phyloP scores from a whole-genome alignment of 2,797 vertebrate species.

The Hirundo rustica region DNA sequence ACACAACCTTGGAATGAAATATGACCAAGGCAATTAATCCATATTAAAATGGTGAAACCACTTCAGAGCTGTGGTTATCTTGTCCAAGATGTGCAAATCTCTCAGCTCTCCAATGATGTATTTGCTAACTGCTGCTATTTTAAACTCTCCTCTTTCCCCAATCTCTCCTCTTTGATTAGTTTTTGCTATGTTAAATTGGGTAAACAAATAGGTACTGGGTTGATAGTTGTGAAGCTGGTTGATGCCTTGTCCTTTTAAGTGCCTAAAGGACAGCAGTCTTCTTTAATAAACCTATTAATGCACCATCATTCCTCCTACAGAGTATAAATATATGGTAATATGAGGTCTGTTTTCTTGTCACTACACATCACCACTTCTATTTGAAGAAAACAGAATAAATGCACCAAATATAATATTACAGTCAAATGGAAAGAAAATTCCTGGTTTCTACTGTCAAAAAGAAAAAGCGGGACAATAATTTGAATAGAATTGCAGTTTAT shows the following conservation, averaged over 20 bases:
- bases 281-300: constrained; percentile 61
- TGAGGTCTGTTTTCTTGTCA: constrained; percentile 76
- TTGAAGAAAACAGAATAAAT: constrained; percentile 73
- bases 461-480: constrained; percentile 67
- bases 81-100: not conserved
- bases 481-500: constrained; percentile 72
- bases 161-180: constrained; percentile 38
- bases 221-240: constrained; percentile 41
- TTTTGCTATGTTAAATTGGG: not conserved
- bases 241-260: constrained; percentile 51
- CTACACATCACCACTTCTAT: constrained; percentile 72
- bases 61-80: not conserved
- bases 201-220: constrained; percentile 36
- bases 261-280: constrained; percentile 24
- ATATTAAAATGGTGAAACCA: not conserved
- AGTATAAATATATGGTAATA: constrained; percentile 74
- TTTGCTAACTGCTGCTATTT: constrained; percentile 26
- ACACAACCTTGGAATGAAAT: not conserved
- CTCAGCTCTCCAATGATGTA: not conserved
- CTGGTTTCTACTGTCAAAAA: constrained; percentile 68
- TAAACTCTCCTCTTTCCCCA: not conserved
- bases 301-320: constrained; percentile 36
- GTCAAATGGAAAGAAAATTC: constrained; percentile 72
- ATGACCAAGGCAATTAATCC: not conserved
- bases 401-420: constrained; percentile 73